These are phyloP conservation scores for Drosophila ercepeae DNA, from an alignment of 1,140 invertebrate species.

Conservation along the genomic window DNA sequence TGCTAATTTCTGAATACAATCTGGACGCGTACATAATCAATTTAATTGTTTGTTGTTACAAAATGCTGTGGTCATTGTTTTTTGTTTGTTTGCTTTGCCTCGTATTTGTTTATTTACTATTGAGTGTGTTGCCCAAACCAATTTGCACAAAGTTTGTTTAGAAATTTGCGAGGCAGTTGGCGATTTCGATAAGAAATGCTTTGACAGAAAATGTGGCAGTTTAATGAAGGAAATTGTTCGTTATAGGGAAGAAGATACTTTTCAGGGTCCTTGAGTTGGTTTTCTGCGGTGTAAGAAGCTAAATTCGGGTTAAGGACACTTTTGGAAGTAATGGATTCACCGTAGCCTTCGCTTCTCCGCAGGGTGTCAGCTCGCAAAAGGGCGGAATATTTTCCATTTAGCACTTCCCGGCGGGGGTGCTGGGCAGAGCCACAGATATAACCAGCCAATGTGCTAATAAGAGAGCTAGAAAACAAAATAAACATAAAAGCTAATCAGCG, in stretches of 20 bases:
- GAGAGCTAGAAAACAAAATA: conserved; percentile 14
- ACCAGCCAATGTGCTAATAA: conserved; percentile 42
- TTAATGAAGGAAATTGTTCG: background rate
- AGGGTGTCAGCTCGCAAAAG: background rate
- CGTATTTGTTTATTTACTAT: conserved; percentile 17
- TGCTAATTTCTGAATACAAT: conserved; percentile 62
- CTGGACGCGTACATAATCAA: conserved; percentile 62
- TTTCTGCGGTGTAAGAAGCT: background rate
- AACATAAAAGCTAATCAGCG: conserved; percentile 27
- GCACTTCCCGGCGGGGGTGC: conserved; percentile 16
- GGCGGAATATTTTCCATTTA: conserved; percentile 50
- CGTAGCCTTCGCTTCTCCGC: conserved; percentile 19
- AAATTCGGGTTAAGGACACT: conserved; percentile 36
- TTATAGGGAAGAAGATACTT: no score
- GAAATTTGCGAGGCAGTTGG: conserved; percentile 42
- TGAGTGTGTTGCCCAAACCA: conserved; percentile 27
- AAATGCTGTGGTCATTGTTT: conserved; percentile 30
- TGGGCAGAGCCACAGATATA: conserved; percentile 30
- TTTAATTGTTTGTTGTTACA: conserved; percentile 71
- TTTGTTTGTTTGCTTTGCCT: conserved; percentile 18
- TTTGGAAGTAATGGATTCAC: conserved; percentile 5
- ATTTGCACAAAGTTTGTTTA: conserved; percentile 49
- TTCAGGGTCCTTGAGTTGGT: conserved; percentile 3
- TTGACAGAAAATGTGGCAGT: background rate
- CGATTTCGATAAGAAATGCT: conserved; percentile 11